phyloP scores from a whole-genome alignment of 2,113 vertebrate genomes.

The Elephantulus edwardii region DNA sequence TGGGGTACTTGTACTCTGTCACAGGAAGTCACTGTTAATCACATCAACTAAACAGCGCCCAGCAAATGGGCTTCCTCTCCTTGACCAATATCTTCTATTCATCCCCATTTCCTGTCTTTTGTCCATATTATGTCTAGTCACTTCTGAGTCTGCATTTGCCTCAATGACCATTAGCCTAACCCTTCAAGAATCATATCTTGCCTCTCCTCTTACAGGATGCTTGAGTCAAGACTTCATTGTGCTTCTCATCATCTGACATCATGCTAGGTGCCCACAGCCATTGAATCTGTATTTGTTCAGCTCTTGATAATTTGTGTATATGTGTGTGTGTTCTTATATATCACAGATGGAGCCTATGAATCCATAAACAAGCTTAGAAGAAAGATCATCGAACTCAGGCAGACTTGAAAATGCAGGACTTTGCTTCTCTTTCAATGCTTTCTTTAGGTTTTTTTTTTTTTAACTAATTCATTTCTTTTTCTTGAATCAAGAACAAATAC shows the following conservation, averaged over 20 bases:
- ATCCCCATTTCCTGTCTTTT: too few relatives aligned
- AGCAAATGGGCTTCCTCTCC: background rate
- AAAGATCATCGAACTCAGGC: background rate
- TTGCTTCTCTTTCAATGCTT: background rate
- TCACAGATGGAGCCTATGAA: background rate
- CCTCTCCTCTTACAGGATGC: background rate
- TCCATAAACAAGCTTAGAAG: background rate
- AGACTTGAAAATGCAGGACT: background rate
- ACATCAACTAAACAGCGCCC: background rate
- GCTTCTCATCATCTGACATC: background rate
- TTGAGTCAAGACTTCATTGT: background rate
- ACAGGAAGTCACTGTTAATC: too few relatives aligned
- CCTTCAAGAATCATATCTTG: background rate
- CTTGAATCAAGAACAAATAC: background rate
- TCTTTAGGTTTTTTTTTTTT: background rate
- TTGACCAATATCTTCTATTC: background rate
- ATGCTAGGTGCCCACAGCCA: background rate
- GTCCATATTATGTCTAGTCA: background rate
- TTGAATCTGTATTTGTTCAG: background rate
- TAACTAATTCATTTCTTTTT: background rate
- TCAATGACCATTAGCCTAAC: background rate
- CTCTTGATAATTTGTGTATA: background rate
- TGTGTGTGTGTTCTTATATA: background rate
- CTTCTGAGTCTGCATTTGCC: background rate
- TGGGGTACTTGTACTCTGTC: too few relatives aligned